These are phyloP conservation scores for Ormyrus nitidulus DNA, from an alignment of 2,888 invertebrate genomes.

Conservation along the genomic window DNA sequence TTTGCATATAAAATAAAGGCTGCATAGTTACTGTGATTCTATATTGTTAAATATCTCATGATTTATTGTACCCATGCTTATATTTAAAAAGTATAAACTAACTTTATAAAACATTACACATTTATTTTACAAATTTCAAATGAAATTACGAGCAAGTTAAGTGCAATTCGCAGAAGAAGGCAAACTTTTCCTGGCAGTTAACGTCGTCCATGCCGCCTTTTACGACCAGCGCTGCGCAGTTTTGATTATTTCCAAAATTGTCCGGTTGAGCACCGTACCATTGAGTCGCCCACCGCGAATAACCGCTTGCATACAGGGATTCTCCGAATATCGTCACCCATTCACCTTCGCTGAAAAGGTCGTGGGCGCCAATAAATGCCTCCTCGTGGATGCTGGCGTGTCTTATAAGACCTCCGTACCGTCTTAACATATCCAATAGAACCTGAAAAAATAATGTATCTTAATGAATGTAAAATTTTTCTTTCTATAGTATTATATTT, in stretches of 20 bases:
- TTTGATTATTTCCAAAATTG: constrained; percentile 59
- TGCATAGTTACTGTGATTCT: too few relatives aligned
- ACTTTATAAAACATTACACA: too few relatives aligned
- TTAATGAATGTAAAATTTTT: too few relatives aligned
- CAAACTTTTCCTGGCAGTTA: background rate
- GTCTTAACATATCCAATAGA: constrained; percentile 54
- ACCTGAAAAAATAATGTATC: too few relatives aligned
- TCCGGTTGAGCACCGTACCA: constrained; percentile 63
- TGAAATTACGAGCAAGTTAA: too few relatives aligned
- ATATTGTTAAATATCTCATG: too few relatives aligned
- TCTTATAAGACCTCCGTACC: constrained; percentile 50
- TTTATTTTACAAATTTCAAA: too few relatives aligned
- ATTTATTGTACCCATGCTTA: too few relatives aligned
- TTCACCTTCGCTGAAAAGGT: background rate
- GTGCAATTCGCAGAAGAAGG: constrained; percentile 3
- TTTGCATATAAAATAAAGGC: too few relatives aligned
- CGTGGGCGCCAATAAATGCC: constrained; percentile 45
- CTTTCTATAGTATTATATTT: too few relatives aligned
- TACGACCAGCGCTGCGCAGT: background rate
- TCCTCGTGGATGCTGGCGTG: constrained; percentile 56
- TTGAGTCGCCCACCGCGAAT: constrained; percentile 61
- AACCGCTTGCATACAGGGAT: constrained; percentile 60
- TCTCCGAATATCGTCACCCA: constrained; percentile 42
- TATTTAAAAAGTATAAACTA: too few relatives aligned
- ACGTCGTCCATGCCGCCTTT: constrained; percentile 1